Percentiles rank a stretch among this genome's conserved stretches.
These are phyloP conservation scores for Arctopsyche grandis DNA, from an alignment of 1,140 invertebrate genomes.

Conservation along the genomic window DNA sequence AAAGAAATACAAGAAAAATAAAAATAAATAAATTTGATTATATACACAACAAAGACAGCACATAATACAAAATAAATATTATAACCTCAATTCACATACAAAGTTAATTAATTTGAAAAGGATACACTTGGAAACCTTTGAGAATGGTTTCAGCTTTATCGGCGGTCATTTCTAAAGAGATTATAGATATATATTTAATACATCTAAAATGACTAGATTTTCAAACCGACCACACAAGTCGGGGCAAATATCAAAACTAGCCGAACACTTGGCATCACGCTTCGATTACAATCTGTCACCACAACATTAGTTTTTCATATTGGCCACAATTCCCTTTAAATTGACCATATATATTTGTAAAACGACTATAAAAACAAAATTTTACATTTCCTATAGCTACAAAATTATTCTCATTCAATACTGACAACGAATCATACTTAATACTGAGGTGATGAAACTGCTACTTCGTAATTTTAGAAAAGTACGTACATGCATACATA, in stretches of 20 bases:
- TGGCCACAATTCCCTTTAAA: not conserved
- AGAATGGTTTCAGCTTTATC: constrained; percentile 66
- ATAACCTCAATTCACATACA: not conserved
- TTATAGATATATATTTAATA: not conserved
- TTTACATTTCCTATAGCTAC: too few relatives aligned
- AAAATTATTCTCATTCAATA: too few relatives aligned
- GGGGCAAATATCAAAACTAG: not conserved
- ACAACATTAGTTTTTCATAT: not conserved
- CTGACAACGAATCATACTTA: too few relatives aligned
- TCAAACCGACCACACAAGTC: not conserved
- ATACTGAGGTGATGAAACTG: too few relatives aligned
- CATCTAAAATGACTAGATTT: not conserved
- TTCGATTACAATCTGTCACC: not conserved
- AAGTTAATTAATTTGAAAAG: constrained; percentile 56
- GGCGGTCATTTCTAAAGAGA: constrained; percentile 52
- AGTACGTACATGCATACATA: too few relatives aligned
- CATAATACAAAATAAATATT: not conserved
- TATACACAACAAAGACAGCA: constrained; percentile 13
- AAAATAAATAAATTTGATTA: constrained; percentile 3
- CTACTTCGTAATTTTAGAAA: too few relatives aligned
- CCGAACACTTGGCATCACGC: not conserved
- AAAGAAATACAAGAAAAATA: constrained; percentile 34
- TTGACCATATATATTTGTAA: not conserved
- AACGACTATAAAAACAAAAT: too few relatives aligned
- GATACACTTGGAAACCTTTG: constrained; percentile 71